Evolutionary conservation across 2,888 invertebrate species (phyloP).

Genomic region (Drosophila glabriapex): DNA sequence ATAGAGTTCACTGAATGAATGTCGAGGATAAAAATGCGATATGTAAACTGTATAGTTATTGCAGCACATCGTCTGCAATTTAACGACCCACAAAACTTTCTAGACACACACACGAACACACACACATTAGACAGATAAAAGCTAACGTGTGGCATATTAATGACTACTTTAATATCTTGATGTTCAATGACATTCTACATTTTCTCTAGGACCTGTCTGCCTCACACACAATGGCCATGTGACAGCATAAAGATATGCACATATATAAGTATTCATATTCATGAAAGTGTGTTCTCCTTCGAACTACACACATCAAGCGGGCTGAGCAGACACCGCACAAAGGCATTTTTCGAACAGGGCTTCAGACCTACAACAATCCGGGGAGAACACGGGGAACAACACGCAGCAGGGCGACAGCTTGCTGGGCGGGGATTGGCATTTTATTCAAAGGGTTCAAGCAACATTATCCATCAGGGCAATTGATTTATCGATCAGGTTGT

Average conservation of each 20-base stretch:
- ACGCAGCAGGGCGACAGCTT: constrained; percentile 13
- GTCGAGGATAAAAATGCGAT: constrained; percentile 5
- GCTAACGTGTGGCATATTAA: constrained; percentile 50
- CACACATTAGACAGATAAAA: constrained; percentile 3
- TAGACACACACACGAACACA: constrained; percentile 14
- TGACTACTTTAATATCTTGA: constrained; percentile 64
- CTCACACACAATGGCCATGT: constrained; percentile 50
- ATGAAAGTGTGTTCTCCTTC: constrained; percentile 20
- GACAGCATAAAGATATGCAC: constrained; percentile 29
- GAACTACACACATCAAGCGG: constrained; percentile 42
- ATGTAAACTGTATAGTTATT: constrained; percentile 19
- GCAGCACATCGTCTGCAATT: constrained; percentile 14
- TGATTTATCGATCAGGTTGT: constrained; percentile 82
- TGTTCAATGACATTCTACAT: constrained; percentile 73
- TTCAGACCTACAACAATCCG: constrained; percentile 9
- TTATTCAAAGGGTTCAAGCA: constrained; percentile 68
- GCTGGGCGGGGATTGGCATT: constrained; percentile 31
- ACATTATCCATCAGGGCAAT: constrained; percentile 71
- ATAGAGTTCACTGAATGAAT: constrained; percentile 19
- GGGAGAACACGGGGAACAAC: constrained; percentile 28
- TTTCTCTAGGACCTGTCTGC: constrained; percentile 48
- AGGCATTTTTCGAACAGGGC: constrained; percentile 29
- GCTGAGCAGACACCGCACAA: constrained; percentile 40
- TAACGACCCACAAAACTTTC: constrained; percentile 30
- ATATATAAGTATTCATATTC: constrained; percentile 26